Base-by-base conservation (phyloP, 1,140 invertebrate genomes). In the Portunus trituberculatus region DNA sequence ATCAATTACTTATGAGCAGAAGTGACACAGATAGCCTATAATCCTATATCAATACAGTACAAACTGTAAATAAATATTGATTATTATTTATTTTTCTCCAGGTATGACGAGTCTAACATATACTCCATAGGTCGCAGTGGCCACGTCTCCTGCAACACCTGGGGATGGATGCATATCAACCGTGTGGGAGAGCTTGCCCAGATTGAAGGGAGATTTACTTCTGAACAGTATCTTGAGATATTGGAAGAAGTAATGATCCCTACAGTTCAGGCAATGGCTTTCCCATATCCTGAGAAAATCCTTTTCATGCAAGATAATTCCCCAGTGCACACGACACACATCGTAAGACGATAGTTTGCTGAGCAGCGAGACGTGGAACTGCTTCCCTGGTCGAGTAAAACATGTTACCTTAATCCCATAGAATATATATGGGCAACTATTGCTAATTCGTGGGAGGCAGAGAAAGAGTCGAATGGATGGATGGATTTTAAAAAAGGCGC, bases 71-170 rank as follows among this genome's bases (percentile, higher is more conserved):
- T 39, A 6, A 39, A 39, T 39, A 39, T 39, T 39, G 39, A 39
- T 39, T 39, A 39, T 39, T 6, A 39, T 59, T 59, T 59, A 0
- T 14, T 59, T 59, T 59, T 76, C 67, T 20, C 16, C 86, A 88
- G 86, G 12, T 88, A 88, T 32, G 31, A 32, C 2, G 25, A 31
- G 10, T 16, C 14, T 48, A 91, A 91, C 48, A 91, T 48, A 16
- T 91, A 52, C 48, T 14, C 20, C 0, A 46, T 25, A 0, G 6
- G 0, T 6, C 0, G 28, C 39, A 91, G 90, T 91, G 90, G 90
- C 28, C 90, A 91, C 28, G 90, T 91, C 12, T 59, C 90, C 45
- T 39, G 32, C 32, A 91, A 91, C 90, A n/a, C 48, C 39, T 91
- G 39, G 90, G 90, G 90, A 14, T 91, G 90, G 90, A 32, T 91